Conservation (phyloP, 2,888 invertebrate genomes). For the Alsophila aescularia region DNA sequence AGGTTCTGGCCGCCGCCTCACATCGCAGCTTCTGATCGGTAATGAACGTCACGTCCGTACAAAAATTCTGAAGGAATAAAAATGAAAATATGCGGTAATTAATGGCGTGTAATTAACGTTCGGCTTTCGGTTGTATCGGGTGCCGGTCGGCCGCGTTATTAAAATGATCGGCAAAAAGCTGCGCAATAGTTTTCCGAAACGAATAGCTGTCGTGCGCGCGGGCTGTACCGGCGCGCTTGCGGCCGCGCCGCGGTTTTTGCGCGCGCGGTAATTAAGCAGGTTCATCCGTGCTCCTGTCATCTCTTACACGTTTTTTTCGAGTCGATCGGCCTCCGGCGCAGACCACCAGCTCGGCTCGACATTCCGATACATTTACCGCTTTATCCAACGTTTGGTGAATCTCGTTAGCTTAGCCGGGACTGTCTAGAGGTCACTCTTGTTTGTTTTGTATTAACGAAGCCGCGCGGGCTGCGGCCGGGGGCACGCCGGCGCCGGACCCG, state of each 20-base stretch:
- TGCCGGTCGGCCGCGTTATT: constrained; percentile 59
- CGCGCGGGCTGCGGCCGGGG: constrained; percentile 77
- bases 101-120: constrained; percentile 69
- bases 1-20: constrained; percentile 44
- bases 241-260: constrained; percentile 67
- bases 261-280: constrained; percentile 68
- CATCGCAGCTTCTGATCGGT: constrained; percentile 55
- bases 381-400: constrained; percentile 81
- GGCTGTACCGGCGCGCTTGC: constrained; percentile 65
- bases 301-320: constrained; percentile 78
- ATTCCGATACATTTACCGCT: constrained; percentile 83
- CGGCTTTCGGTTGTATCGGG: constrained; percentile 51
- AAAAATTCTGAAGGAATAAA: constrained; percentile 52
- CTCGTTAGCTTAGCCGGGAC: constrained; percentile 74
- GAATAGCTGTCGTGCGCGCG: constrained; percentile 65
- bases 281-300: constrained; percentile 78
- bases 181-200: constrained; percentile 55
- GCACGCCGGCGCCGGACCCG: constrained; percentile 78
- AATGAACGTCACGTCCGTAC: constrained; percentile 60
- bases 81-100: constrained; percentile 68
- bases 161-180: constrained; percentile 60
- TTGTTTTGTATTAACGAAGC: constrained; percentile 82
- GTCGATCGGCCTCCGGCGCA: constrained; percentile 56
- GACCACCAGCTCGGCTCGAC: constrained; percentile 67
- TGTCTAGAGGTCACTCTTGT: constrained; percentile 82